Evolutionary conservation across 1,140 invertebrate genomes (phyloP).

Genomic region (Drosophila ohnishii): DNA sequence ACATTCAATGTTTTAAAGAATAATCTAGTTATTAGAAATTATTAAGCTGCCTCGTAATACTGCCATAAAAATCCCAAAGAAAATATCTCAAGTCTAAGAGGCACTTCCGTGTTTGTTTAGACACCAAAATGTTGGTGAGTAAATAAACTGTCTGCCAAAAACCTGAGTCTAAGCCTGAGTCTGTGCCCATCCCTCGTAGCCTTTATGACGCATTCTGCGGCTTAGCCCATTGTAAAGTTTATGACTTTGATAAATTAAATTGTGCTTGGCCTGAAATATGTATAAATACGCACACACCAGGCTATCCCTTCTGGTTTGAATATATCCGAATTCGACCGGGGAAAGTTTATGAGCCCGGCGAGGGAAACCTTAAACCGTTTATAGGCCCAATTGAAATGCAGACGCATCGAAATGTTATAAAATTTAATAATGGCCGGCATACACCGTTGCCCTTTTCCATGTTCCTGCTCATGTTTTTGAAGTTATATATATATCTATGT

Average conservation of each 20-base stretch:
- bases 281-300: background rate
- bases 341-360: conserved; percentile 52
- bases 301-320: conserved; percentile 36
- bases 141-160: conserved; percentile 32
- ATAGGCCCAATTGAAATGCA: conserved; percentile 74
- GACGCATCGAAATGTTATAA: conserved; percentile 78
- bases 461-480: conserved; percentile 45
- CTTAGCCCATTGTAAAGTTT: conserved; percentile 66
- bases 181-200: conserved; percentile 23
- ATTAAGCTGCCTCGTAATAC: background rate
- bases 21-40: background rate
- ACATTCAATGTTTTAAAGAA: background rate
- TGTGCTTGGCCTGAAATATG: conserved; percentile 43
- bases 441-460: background rate
- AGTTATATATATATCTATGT: conserved; percentile 30
- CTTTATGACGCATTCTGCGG: conserved; percentile 65
- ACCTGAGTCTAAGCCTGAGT: conserved; percentile 23
- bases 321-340: conserved; percentile 33
- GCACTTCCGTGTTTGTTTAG: background rate
- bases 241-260: conserved; percentile 82
- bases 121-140: conserved; percentile 10
- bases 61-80: background rate
- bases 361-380: conserved; percentile 61
- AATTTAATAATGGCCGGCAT: conserved; percentile 65
- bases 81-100: background rate